phyloP scores from a whole-genome alignment of 2,113 vertebrate species.

The Channa argus region DNA sequence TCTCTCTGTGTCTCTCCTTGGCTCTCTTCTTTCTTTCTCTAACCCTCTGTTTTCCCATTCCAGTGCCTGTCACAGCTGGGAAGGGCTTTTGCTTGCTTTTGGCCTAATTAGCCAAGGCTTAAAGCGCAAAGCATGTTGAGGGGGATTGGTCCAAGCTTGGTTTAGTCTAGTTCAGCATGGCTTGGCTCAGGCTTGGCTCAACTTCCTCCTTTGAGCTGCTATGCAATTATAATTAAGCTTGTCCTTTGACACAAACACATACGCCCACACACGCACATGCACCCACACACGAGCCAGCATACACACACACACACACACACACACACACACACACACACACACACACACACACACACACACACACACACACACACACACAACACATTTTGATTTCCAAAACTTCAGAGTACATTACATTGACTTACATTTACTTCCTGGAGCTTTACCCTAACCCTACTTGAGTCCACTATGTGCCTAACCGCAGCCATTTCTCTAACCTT shows the following conservation, averaged over 20 bases:
- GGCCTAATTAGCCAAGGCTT: constrained; percentile 82
- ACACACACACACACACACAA: constrained; percentile 18
- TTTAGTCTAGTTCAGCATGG: constrained; percentile 80
- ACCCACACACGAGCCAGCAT: too few species aligned
- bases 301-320: constrained; percentile 14
- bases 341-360: too few species aligned
- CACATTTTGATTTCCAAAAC: too few species aligned
- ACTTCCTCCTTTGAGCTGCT: constrained; percentile 72
- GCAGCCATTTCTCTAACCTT: too few species aligned
- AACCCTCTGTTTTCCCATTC: constrained; percentile 64
- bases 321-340: constrained; percentile 23
- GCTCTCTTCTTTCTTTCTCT: constrained; percentile 44
- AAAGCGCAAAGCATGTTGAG: constrained; percentile 75
- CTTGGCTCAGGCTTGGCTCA: constrained; percentile 68
- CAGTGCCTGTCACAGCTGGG: constrained; percentile 74
- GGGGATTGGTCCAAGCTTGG: constrained; percentile 68
- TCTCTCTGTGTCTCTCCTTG: constrained; percentile 34
- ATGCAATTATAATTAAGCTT: constrained; percentile 80
- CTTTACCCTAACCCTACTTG: too few species aligned
- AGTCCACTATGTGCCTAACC: too few species aligned
- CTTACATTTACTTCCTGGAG: too few species aligned
- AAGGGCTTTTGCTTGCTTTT: constrained; percentile 73
- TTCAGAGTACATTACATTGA: too few species aligned
- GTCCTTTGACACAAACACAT: constrained; percentile 62
- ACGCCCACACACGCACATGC: constrained; percentile 23